phyloP scores from a whole-genome alignment of 2,888 invertebrate species.

The Aspidapion aeneum region DNA sequence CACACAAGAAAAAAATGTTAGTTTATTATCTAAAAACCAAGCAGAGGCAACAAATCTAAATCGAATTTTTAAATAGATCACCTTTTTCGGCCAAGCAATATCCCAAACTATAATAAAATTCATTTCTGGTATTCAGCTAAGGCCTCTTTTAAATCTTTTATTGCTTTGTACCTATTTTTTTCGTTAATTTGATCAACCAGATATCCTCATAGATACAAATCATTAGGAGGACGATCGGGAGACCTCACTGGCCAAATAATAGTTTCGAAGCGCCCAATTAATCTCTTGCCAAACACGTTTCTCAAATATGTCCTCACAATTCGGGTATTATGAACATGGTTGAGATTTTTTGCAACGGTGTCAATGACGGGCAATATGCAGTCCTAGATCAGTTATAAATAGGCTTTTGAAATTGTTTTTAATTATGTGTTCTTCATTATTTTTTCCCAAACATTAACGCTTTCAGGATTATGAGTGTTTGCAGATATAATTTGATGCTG shows the following conservation, averaged over 20 bases:
- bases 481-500: neutral
- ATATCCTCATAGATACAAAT: neutral
- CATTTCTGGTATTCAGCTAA: no score
- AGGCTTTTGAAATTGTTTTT: no score
- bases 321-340: neutral
- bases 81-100: neutral
- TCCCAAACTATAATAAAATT: neutral
- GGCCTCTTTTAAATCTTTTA: neutral
- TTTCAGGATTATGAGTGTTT: neutral
- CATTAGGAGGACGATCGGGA: neutral
- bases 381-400: no score
- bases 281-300: neutral
- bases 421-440: neutral
- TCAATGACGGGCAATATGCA: neutral
- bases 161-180: neutral
- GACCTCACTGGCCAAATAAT: neutral
- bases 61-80: neutral
- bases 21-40: neutral
- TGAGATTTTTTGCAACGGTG: neutral
- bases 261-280: neutral
- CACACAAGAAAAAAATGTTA: neutral
- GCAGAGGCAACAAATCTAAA: neutral
- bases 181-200: neutral
- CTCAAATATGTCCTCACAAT: neutral
- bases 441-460: neutral